Conservation (phyloP, 2,797 vertebrate genomes). For the Hippopotamyrus pictus region DNA sequence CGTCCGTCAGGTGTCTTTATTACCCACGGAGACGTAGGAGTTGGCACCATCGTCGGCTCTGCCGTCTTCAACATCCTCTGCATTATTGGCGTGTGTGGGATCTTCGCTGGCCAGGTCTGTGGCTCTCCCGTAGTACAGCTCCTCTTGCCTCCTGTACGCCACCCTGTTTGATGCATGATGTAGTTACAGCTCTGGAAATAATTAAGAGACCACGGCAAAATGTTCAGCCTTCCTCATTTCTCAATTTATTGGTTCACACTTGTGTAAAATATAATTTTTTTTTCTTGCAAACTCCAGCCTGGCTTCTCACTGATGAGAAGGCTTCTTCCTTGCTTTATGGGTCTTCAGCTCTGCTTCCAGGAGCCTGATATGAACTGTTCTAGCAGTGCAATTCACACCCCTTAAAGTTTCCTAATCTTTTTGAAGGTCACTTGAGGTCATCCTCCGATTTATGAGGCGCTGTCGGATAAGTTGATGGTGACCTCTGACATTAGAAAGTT, state of each 20-base stretch:
- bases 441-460: not conserved
- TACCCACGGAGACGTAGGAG: conserved; percentile 92
- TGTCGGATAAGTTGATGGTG: not conserved
- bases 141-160: not conserved
- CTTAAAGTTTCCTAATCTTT: not conserved
- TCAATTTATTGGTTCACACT: not conserved
- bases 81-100: conserved; percentile 92
- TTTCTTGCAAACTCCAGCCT: not conserved
- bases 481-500: not conserved
- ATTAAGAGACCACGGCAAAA: not conserved
- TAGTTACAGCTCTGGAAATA: not conserved
- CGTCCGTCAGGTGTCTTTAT: conserved; percentile 84
- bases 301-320: not conserved
- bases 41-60: conserved; percentile 94
- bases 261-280: not conserved
- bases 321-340: not conserved
- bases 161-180: not conserved
- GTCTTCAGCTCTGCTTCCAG: not conserved
- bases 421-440: not conserved
- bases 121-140: not conserved
- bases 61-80: conserved; percentile 97
- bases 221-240: not conserved
- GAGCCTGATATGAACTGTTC: not conserved
- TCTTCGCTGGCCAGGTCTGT: conserved; percentile 91
- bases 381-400: not conserved